Base-by-base conservation (phyloP, 2,797 vertebrate species). In the Cetoscarus ocellatus region DNA sequence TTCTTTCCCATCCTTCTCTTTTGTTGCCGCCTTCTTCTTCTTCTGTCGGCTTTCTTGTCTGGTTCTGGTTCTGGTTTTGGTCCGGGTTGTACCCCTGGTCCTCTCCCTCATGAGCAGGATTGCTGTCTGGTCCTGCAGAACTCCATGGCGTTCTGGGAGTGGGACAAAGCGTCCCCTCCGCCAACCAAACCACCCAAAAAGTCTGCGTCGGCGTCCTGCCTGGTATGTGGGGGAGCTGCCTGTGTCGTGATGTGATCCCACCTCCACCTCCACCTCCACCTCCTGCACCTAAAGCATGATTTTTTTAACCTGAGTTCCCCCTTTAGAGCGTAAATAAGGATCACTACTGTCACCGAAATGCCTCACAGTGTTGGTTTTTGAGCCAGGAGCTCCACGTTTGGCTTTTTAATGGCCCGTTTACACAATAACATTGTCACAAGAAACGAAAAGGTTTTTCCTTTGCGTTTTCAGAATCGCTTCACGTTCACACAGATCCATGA, bases 81-180 rank as follows among this genome's bases (percentile, higher is more conserved):
- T 72, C 60, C 77, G 78, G 70, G 75, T 19, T 6, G 6, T 67
- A 63, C 2, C 66, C 56, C 45, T 75, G 65, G 34, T 79, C 91
- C 42, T 68, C 58, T 52, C 69, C 68, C 69, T 53, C 90, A 92
- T 85, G 90, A 96, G 95, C 95, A 95, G 88, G 85, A 95, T 94
- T 95, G 94, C 88, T 93, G 94, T 94, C 89, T 95, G 93, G 90
- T 96, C 88, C 93, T 92, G 88, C 96, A 96, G 94, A 97, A 97
- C 92, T 96, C 95, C 89, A 95, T 97, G 96, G 95, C 95, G 76
- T 97, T 97, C 94, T 97, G 96, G 96, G 96, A 98, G 93, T 97
- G 96, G 96, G 96, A 97, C 90, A 95, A 96, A 92, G 94, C 94
- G 49, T 92, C 91, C 79, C 92, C 94, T 92, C 95, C 92, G 73